Conservation (phyloP, 2,888 invertebrate species). For the Steinernema hermaphroditum region DNA sequence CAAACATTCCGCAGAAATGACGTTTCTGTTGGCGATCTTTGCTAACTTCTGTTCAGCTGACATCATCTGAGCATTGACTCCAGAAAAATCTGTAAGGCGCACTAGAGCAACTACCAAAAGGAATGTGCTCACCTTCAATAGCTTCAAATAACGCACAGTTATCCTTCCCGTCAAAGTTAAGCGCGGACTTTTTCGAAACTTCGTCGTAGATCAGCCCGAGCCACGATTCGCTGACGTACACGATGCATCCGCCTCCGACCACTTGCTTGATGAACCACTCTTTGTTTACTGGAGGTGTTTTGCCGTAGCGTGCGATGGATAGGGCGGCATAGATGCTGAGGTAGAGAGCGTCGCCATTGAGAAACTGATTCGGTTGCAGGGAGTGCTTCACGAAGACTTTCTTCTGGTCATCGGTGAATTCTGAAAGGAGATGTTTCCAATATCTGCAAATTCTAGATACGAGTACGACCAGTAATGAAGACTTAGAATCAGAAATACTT, state of each 20-base stretch:
- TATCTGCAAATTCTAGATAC: no score
- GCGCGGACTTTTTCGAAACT: slow-evolving; percentile 34
- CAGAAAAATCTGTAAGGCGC: slow-evolving; percentile 44
- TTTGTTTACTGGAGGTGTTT: background rate
- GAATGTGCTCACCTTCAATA: background rate
- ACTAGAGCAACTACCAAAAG: background rate
- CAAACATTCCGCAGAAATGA: background rate
- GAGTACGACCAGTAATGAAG: no score
- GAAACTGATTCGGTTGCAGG: slow-evolving; percentile 51
- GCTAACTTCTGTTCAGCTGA: slow-evolving; percentile 48
- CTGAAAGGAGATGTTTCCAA: slow-evolving; percentile 37
- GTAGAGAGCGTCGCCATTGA: slow-evolving; percentile 60
- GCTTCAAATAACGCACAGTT: slow-evolving; percentile 15
- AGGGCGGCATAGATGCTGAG: slow-evolving; percentile 54
- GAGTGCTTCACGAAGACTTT: slow-evolving; percentile 50
- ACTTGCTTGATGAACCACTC: slow-evolving; percentile 47
- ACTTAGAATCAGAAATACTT: no score
- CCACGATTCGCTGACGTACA: slow-evolving; percentile 91
- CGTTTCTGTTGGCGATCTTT: slow-evolving; percentile 39
- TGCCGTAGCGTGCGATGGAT: slow-evolving; percentile 32
- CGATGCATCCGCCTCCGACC: slow-evolving; percentile 76
- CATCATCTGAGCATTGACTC: slow-evolving; percentile 43
- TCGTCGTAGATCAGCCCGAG: slow-evolving; percentile 87
- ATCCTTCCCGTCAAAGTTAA: background rate
- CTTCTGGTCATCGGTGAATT: slow-evolving; percentile 52